A percentile compares a stretch with the other conserved stretches of the same genome.
These are phyloP conservation scores for Dendrolimus houi DNA, from an alignment of 2,888 invertebrate genomes.

Conservation along the genomic window DNA sequence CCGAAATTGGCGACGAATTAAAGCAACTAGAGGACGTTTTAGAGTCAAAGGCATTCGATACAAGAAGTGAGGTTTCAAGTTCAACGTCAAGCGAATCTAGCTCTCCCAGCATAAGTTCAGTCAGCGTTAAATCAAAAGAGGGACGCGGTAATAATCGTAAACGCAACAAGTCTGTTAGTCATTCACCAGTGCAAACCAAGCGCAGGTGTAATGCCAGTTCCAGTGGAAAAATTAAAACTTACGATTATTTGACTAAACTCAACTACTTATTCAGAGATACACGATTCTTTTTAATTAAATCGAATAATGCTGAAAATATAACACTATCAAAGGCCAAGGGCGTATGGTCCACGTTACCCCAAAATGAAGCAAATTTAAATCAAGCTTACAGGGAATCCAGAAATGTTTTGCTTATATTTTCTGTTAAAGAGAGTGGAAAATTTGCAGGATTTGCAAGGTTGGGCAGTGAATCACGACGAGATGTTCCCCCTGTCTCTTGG, in stretches of 20 bases:
- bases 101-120: constrained; percentile 86
- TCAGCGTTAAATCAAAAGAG: constrained; percentile 81
- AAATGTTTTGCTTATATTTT: constrained; percentile 96
- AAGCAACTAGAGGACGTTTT: constrained; percentile 78
- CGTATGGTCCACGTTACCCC: constrained; percentile 98
- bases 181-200: constrained; percentile 55
- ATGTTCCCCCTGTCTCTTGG: constrained; percentile 94
- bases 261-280: constrained; percentile 97
- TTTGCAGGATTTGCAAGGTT: constrained; percentile 96
- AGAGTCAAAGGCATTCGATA: constrained; percentile 86
- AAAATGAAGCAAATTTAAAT: constrained; percentile 97
- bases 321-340: constrained; percentile 95
- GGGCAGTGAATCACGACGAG: constrained; percentile 90
- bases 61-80: constrained; percentile 92
- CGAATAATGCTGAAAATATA: constrained; percentile 98
- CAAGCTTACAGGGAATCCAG: constrained; percentile 94
- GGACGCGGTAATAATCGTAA: constrained; percentile 76
- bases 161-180: constrained; percentile 62
- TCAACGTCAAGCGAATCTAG: constrained; percentile 83
- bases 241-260: constrained; percentile 91
- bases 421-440: constrained; percentile 98
- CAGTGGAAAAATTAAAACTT: constrained; percentile 77
- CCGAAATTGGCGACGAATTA: constrained; percentile 87
- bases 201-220: constrained; percentile 45
- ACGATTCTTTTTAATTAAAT: constrained; percentile 97